These are phyloP conservation scores for Acanthiza pusilla DNA, from an alignment of 2,797 vertebrate genomes.

Conservation along the genomic window DNA sequence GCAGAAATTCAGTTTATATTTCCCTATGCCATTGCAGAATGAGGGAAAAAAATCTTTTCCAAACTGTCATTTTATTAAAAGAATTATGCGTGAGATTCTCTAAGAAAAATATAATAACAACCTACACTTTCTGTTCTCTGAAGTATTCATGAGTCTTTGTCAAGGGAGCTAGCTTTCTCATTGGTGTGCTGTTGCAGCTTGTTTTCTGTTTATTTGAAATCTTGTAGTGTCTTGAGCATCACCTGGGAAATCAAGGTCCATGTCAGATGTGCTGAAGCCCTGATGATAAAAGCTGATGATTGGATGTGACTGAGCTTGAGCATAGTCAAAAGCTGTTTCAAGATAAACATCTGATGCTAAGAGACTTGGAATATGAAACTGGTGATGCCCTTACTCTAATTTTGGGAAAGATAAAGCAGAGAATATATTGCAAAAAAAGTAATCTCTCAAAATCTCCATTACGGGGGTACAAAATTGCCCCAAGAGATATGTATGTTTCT, in stretches of 20 bases:
- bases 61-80: not conserved
- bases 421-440: not conserved
- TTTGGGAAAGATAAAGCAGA: not conserved
- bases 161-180: slow-evolving; percentile 15
- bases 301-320: not conserved
- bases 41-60: not conserved
- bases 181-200: slow-evolving; percentile 5
- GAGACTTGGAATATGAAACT: not conserved
- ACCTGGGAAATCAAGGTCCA: slow-evolving; percentile 57
- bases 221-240: not conserved
- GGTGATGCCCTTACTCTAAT: not conserved
- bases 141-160: slow-evolving; percentile 4
- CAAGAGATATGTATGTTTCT: not conserved
- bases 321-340: not conserved
- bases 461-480: not conserved
- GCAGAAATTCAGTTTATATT: not conserved
- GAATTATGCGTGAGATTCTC: not conserved
- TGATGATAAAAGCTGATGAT: slow-evolving; percentile 5
- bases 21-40: not conserved
- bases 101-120: not conserved
- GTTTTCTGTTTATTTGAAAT: slow-evolving; percentile 41
- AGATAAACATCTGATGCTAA: not conserved
- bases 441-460: not conserved
- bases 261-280: not conserved
- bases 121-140: not conserved